Evolutionary conservation across 2,113 vertebrate species (phyloP), one percentile per base, ranked within the genome.

Genomic region (Peromyscus polionotus): DNA sequence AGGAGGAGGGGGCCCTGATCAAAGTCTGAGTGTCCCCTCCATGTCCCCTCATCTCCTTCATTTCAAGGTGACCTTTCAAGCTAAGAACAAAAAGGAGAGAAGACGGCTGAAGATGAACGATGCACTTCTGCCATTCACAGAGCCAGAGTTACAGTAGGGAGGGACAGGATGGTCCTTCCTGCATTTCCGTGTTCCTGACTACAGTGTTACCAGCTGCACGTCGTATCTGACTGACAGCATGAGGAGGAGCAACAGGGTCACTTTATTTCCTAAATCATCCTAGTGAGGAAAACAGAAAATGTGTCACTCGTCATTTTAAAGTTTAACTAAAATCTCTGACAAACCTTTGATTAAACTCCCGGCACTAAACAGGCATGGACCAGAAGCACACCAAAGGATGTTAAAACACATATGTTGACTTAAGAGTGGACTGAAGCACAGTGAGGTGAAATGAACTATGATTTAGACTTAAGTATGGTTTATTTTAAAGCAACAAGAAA

Each of bases 131-230:
- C 7, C 9, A 4, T 14, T 19, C 19, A 28, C 6, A 3, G 75
- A 88, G 22, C 93, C 94, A 94, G 75, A 89, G 95, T 83, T 48
- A 97, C 96, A 80, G 54, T n/a, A 89, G 95, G 92, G 59, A 94
- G 93, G 42, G 88, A 76, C 59, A 76, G 94, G 83, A 4, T 65
- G 1, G 1, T 76, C 75, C 10, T 39, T 86, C 7, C 72, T 17
- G 42, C 0, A 13, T 9, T 70, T 81, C 22, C 17, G 14, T 16
- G 28, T 90, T 24, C 48, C 17, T 0, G 36, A 28, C 61, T 1
- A 6, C 8, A 5, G 7, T 51, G 48, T 14, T 51, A n/a, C 2
- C 24, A 28, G 10, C 26, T 22, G 1, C 11, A 7, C 2, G 5
- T 36, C 4, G 1, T 72, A 75, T 39, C 24, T 39, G 70, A 42